These are phyloP conservation scores for Stylophora pistillata DNA, from an alignment of 64 coral and sea anemone species.

Conservation along the genomic window DNA sequence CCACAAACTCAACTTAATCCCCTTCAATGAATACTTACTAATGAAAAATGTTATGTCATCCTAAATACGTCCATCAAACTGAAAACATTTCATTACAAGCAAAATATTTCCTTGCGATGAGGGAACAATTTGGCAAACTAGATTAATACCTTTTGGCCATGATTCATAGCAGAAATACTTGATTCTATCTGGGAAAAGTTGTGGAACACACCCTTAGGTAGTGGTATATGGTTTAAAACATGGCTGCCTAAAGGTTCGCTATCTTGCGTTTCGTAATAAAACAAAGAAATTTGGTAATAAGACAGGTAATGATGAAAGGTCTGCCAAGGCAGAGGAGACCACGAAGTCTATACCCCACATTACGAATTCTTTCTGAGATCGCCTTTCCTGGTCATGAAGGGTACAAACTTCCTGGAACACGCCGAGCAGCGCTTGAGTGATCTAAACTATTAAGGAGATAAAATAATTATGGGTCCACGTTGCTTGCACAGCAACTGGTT, in stretches of 20 bases:
- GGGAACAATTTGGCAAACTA: neutral
- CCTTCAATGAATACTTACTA: neutral
- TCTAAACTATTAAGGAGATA: neutral
- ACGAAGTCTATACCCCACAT: neutral
- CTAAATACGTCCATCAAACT: neutral
- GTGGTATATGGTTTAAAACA: neutral
- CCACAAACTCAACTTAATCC: neutral
- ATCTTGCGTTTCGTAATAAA: neutral
- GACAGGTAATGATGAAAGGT: neutral
- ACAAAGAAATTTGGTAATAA: neutral
- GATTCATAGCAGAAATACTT: neutral
- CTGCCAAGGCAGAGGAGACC: neutral
- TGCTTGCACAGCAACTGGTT: constrained; percentile 23
- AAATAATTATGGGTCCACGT: constrained; percentile 5
- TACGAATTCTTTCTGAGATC: neutral
- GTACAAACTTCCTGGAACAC: constrained; percentile 29
- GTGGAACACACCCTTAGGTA: neutral
- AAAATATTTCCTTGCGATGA: neutral
- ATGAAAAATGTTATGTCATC: neutral
- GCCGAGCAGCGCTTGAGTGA: neutral
- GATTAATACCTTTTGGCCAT: neutral
- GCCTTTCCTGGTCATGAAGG: constrained; percentile 8
- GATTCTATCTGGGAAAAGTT: neutral
- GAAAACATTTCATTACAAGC: neutral
- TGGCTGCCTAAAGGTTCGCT: neutral